phyloP scores from a whole-genome alignment of 2,113 vertebrate species.

The Phylloscopus whistleri region DNA sequence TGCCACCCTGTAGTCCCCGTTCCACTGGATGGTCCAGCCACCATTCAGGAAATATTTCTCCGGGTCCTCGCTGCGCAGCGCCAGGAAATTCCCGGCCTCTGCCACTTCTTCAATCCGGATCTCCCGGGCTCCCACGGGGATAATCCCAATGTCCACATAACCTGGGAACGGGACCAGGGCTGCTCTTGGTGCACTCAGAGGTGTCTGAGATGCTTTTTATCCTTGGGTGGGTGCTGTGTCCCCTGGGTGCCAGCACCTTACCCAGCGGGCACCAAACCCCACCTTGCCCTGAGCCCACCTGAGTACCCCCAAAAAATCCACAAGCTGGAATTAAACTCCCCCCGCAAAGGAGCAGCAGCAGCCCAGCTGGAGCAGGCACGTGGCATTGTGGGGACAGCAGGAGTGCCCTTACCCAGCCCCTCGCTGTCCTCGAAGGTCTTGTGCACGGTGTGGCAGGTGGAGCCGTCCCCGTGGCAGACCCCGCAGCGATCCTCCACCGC shows the following conservation, averaged over 20 bases:
- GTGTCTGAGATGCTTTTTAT: accelerated
- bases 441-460: constrained; percentile 88
- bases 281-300: background rate
- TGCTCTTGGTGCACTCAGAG: background rate
- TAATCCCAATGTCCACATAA: constrained; percentile 91
- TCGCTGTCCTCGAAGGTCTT: constrained; percentile 86
- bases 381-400: background rate
- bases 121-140: constrained; percentile 86
- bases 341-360: background rate
- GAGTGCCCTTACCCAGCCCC: constrained; percentile 79
- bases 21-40: constrained; percentile 95
- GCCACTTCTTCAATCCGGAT: constrained; percentile 89
- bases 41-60: constrained; percentile 92
- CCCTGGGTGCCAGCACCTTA: background rate
- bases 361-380: background rate
- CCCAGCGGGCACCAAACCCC: background rate
- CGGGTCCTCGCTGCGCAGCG: constrained; percentile 82
- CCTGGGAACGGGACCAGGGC: constrained; percentile 52
- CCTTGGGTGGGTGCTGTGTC: background rate
- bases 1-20: constrained; percentile 87
- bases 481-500: constrained; percentile 90
- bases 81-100: constrained; percentile 90
- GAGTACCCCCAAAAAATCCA: accelerated
- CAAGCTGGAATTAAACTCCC: accelerated
- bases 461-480: constrained; percentile 87